These are phyloP conservation scores for Magallana angulata DNA, from an alignment of 1,140 invertebrate species.

Conservation along the genomic window DNA sequence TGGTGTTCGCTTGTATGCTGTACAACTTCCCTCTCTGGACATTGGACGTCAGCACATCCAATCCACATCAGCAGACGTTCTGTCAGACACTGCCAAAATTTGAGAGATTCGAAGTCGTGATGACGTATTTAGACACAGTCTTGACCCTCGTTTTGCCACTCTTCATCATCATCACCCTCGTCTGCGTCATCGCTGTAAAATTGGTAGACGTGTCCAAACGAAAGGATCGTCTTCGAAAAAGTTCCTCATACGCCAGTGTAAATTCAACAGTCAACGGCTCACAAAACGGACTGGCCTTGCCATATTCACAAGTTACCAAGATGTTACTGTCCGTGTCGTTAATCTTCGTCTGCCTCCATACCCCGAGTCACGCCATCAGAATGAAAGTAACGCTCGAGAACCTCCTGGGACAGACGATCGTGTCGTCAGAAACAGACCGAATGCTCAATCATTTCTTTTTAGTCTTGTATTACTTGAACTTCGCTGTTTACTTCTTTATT, in stretches of 20 bases:
- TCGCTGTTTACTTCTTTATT: slow-evolving; percentile 90
- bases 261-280: slow-evolving; percentile 15
- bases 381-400: slow-evolving; percentile 69
- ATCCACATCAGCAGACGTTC: slow-evolving; percentile 75
- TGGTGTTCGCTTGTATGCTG: slow-evolving; percentile 58
- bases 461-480: slow-evolving; percentile 89
- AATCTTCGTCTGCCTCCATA: slow-evolving; percentile 88
- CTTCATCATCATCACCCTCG: slow-evolving; percentile 82
- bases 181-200: slow-evolving; percentile 81
- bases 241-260: not conserved
- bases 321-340: slow-evolving; percentile 90
- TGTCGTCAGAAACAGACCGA: slow-evolving; percentile 47
- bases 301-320: slow-evolving; percentile 87
- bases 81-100: slow-evolving; percentile 82
- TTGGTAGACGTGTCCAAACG: slow-evolving; percentile 57
- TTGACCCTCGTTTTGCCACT: slow-evolving; percentile 82
- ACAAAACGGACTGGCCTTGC: slow-evolving; percentile 61
- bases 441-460: slow-evolving; percentile 82
- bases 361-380: slow-evolving; percentile 82
- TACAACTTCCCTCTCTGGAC: slow-evolving; percentile 71
- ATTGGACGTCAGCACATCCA: slow-evolving; percentile 50
- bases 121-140: slow-evolving; percentile 81
- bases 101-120: slow-evolving; percentile 78
- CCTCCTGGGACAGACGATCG: slow-evolving; percentile 9
- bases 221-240: slow-evolving; percentile 17